Conservation (phyloP, 2,888 invertebrate species). For the Stenurella melanura region DNA sequence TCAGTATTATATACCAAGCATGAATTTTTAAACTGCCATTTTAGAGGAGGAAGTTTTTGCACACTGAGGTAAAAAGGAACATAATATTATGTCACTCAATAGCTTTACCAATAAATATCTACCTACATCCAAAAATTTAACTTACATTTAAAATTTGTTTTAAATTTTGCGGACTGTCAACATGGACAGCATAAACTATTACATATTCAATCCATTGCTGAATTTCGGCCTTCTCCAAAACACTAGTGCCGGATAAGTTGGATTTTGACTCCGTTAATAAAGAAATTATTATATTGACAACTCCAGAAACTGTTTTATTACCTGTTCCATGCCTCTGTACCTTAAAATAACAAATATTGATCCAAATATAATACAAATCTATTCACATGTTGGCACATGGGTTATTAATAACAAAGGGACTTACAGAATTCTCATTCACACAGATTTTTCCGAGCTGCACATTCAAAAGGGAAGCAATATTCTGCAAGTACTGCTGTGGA, state of each 20-base stretch:
- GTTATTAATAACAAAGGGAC: background rate
- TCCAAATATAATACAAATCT: background rate
- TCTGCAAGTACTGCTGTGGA: slow-evolving; percentile 39
- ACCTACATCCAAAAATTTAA: background rate
- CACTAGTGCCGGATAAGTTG: slow-evolving; percentile 54
- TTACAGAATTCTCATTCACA: slow-evolving; percentile 43
- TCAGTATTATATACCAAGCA: too few species aligned
- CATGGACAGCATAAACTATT: slow-evolving; percentile 63
- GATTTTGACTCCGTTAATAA: slow-evolving; percentile 64
- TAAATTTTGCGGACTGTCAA: slow-evolving; percentile 51
- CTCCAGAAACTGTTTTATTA: slow-evolving; percentile 61
- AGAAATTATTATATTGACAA: slow-evolving; percentile 66
- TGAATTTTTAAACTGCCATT: too few species aligned
- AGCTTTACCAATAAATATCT: too few species aligned
- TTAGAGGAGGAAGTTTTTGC: too few species aligned
- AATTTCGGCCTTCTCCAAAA: slow-evolving; percentile 65
- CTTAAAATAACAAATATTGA: slow-evolving; percentile 52
- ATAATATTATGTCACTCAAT: too few species aligned
- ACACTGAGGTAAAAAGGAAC: too few species aligned
- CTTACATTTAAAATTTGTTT: slow-evolving; percentile 64
- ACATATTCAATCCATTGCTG: slow-evolving; percentile 71
- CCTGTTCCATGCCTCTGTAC: slow-evolving; percentile 58
- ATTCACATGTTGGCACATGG: background rate
- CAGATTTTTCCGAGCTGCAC: slow-evolving; percentile 45
- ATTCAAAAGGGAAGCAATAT: slow-evolving; percentile 45